Base-by-base conservation (phyloP, 2,797 vertebrate species). In the Cygnus olor region DNA sequence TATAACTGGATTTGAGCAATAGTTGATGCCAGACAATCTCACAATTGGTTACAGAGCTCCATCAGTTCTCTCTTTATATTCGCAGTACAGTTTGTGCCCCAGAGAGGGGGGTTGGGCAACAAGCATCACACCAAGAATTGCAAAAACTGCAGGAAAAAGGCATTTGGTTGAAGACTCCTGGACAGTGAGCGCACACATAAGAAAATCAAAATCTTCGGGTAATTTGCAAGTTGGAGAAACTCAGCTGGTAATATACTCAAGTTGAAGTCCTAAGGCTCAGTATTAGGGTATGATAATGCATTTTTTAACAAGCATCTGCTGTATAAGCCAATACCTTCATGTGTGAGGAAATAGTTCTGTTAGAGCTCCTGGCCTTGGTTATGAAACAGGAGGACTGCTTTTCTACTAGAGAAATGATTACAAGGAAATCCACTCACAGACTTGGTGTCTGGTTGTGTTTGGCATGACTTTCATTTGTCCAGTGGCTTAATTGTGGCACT, bases 1-100 rank as follows among this genome's bases (percentile, higher is more conserved):
- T 21, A 34, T 96, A 96, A 94, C 76, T 93, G 85, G 34, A 38
- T 95, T 83, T 78, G 76, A 90, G 93, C 76, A 93, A 72, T 38
- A 71, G 81, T 27, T 72, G 79, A 70, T 91, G 84, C 86, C 92
- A 92, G 80, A 94, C 88, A 61, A 64, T 64, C 87, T 95, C 93
- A 61, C 76, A 53, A 74, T 74, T 18, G 51, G 74, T 68, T 65
- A 1, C 36, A 80, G 70, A 7, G 0, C 85, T 81, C 32, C 45
- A 61, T 65, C 63, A 45, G 56, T 70, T 91, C 38, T 56, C 58
- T 70, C 8, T 47, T 80, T 13, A 2, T 18, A 77, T 34, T 95
- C 88, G 83, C 53, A 74, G 92, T 60, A 74, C n/a, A 71, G 90
- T 90, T 74, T 95, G 93, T 89, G 89, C 15, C 74, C 74, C 68